These are phyloP conservation scores for Glareola pratincola DNA, from an alignment of 2,113 vertebrate genomes.

Conservation along the genomic window DNA sequence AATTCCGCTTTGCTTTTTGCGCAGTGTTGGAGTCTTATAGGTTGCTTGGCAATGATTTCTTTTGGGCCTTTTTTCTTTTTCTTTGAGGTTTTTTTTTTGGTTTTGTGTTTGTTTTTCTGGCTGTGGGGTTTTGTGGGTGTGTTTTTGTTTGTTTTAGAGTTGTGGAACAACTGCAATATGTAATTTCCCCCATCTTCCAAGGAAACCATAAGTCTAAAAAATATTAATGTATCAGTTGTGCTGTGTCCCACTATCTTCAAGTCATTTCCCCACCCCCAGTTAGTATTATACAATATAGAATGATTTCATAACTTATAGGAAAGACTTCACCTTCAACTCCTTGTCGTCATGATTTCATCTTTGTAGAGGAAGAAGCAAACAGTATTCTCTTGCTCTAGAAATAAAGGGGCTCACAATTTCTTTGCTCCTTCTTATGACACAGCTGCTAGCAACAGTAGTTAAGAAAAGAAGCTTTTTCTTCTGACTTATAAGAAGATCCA, in stretches of 20 bases:
- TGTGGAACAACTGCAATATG: background rate
- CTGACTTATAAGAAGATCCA: background rate
- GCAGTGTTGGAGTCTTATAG: background rate
- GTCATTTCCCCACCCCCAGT: background rate
- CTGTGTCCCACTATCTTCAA: background rate
- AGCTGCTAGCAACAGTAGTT: background rate
- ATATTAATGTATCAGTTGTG: background rate
- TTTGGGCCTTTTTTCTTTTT: too few species aligned
- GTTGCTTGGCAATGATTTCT: background rate
- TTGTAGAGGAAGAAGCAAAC: background rate
- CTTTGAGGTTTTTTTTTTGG: background rate
- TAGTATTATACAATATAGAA: background rate
- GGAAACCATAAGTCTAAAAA: background rate
- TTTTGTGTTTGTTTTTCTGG: background rate
- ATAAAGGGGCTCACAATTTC: fast-evolving
- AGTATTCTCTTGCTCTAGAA: background rate
- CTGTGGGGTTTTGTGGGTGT: background rate
- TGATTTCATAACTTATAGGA: background rate
- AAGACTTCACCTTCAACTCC: background rate
- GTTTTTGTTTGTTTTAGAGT: background rate
- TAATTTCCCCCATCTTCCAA: background rate
- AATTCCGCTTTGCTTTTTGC: background rate
- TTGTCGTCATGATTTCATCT: background rate
- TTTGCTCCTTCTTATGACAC: background rate
- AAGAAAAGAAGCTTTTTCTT: background rate